Conservation (phyloP, 1,140 invertebrate genomes). For the Globodera rostochiensis region DNA sequence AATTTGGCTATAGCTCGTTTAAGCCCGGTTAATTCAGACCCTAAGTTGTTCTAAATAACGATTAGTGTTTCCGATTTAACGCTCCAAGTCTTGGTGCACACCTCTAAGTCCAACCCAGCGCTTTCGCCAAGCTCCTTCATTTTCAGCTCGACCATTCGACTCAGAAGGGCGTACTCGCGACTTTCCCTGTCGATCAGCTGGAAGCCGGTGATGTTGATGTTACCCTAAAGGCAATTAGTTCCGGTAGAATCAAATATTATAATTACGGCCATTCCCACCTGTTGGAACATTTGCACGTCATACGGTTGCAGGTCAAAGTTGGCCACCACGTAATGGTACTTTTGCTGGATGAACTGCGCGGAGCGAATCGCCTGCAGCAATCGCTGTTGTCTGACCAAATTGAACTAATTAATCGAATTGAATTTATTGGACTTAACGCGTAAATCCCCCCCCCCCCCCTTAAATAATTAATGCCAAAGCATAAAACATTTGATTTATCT, state of each 20-base stretch:
- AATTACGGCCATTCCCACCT: not conserved
- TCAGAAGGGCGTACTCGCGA: slow-evolving; percentile 38
- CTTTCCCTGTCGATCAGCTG: slow-evolving; percentile 58
- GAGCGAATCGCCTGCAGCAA: slow-evolving; percentile 59
- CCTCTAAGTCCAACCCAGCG: slow-evolving; percentile 41
- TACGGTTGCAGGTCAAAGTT: slow-evolving; percentile 59
- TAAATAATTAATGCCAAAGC: no score
- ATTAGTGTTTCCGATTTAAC: slow-evolving; percentile 12
- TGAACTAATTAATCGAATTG: slow-evolving; percentile 3
- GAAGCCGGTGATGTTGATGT: slow-evolving; percentile 68
- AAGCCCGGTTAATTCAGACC: no score
- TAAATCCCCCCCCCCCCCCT: not conserved
- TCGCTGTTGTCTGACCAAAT: slow-evolving; percentile 56
- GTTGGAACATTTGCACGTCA: slow-evolving; percentile 66
- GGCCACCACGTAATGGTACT: slow-evolving; percentile 63
- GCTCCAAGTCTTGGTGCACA: slow-evolving; percentile 13
- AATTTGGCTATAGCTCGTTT: no score
- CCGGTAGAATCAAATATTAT: not conserved
- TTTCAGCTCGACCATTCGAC: slow-evolving; percentile 34
- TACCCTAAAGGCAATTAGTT: slow-evolving; percentile 55
- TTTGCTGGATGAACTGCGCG: slow-evolving; percentile 62
- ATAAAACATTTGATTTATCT: no score
- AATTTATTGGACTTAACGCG: not conserved
- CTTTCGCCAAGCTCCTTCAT: slow-evolving; percentile 26
- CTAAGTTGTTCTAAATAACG: not conserved